Percentiles rank a stretch among this genome's conserved stretches.
Evolutionary conservation across 2,888 invertebrate genomes (phyloP).

Genomic region (Cartodere bifasciata): DNA sequence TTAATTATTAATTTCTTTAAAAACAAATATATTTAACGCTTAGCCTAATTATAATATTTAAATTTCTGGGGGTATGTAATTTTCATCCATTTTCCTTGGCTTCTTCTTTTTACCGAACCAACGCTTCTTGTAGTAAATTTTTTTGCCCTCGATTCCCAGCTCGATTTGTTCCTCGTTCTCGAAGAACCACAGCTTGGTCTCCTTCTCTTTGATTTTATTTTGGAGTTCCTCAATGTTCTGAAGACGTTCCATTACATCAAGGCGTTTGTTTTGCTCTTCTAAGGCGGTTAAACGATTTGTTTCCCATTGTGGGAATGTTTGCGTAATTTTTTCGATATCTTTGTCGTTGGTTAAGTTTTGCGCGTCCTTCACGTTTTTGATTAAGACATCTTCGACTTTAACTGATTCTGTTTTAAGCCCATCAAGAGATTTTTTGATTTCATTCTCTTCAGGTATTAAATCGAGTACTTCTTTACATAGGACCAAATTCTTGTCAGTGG

Average conservation of each 20-base stretch:
- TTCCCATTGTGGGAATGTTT: slow-evolving; percentile 49
- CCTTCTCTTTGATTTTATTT: slow-evolving; percentile 44
- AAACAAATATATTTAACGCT: too few species aligned
- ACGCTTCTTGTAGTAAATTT: slow-evolving; percentile 22
- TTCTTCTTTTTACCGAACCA: slow-evolving; percentile 36
- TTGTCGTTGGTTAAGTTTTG: slow-evolving; percentile 42
- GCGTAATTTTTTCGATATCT: slow-evolving; percentile 45
- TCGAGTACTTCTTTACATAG: slow-evolving; percentile 31
- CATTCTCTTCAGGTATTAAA: slow-evolving; percentile 29
- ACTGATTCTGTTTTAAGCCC: slow-evolving; percentile 13
- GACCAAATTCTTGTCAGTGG: slow-evolving; percentile 24
- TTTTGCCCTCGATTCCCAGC: slow-evolving; percentile 52
- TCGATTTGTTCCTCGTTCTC: slow-evolving; percentile 67
- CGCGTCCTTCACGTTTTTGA: slow-evolving; percentile 38
- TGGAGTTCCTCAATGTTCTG: slow-evolving; percentile 47
- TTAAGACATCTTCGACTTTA: slow-evolving; percentile 37
- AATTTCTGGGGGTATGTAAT: slow-evolving; percentile 63
- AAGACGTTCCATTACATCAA: slow-evolving; percentile 37
- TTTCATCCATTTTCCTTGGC: slow-evolving; percentile 40
- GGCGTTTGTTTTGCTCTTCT: slow-evolving; percentile 43
- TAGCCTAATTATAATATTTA: too few species aligned
- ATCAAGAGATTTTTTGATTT: slow-evolving; percentile 16
- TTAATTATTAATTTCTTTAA: too few species aligned
- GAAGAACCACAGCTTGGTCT: slow-evolving; percentile 65
- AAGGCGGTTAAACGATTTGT: slow-evolving; percentile 42